phyloP scores from a whole-genome alignment of 2,797 vertebrate species.

The Poeciliopsis presidionis region DNA sequence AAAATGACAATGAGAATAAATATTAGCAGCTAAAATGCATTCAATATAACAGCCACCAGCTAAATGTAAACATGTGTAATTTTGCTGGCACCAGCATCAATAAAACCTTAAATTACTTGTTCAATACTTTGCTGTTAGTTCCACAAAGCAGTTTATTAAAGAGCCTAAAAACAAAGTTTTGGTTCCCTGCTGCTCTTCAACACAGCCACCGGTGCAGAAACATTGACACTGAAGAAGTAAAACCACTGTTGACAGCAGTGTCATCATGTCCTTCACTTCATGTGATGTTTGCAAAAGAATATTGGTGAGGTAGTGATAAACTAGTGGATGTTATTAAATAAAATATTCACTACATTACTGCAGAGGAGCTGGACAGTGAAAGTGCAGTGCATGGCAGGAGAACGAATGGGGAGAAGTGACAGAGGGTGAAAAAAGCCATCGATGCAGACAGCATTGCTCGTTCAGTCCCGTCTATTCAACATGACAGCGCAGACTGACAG shows the following conservation, averaged over 20 bases:
- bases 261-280: constrained; percentile 47
- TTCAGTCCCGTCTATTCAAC: constrained; percentile 53
- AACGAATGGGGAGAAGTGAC: constrained; percentile 26
- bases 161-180: constrained; percentile 25
- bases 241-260: constrained; percentile 41
- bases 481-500: constrained; percentile 67
- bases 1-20: background rate
- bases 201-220: constrained; percentile 35
- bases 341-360: constrained; percentile 41
- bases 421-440: constrained; percentile 46
- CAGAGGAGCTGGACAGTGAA: constrained; percentile 24
- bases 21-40: background rate
- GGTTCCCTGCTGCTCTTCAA: constrained; percentile 26
- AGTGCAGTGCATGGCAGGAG: constrained; percentile 12
- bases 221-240: constrained; percentile 38
- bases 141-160: constrained; percentile 18
- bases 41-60: background rate
- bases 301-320: constrained; percentile 29
- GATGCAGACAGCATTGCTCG: constrained; percentile 45
- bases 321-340: constrained; percentile 45
- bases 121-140: background rate
- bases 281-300: constrained; percentile 38
- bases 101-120: background rate
- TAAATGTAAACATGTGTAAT: background rate
- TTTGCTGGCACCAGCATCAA: background rate